phyloP scores from a whole-genome alignment of 1,140 invertebrate species.

The Heliothis subflexa region DNA sequence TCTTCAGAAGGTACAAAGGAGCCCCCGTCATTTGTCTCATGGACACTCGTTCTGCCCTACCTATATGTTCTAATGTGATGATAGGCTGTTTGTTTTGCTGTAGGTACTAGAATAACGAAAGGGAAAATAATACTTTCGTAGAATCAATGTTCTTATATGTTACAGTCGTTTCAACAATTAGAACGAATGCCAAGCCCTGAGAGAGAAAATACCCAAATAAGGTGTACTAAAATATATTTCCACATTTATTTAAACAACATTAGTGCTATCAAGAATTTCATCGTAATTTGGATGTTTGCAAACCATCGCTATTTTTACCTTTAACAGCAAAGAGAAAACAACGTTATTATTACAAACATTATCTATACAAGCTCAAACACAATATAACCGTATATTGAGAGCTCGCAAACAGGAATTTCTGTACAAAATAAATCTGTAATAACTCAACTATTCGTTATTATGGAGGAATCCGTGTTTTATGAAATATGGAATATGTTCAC shows the following conservation, averaged over 20 bases:
- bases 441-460: constrained; percentile 40
- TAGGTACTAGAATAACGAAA: not conserved
- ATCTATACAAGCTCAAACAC: constrained; percentile 27
- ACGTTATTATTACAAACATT: not conserved
- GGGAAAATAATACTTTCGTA: too few relatives aligned
- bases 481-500: constrained; percentile 41
- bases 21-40: constrained; percentile 34
- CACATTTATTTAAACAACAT: too few relatives aligned
- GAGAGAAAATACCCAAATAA: too few relatives aligned
- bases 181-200: too few relatives aligned
- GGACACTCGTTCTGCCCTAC: not conserved
- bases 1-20: constrained; percentile 55
- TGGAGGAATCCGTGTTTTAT: constrained; percentile 38
- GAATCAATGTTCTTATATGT: too few relatives aligned
- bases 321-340: not conserved
- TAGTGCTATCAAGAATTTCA: not conserved
- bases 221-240: too few relatives aligned
- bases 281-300: constrained; percentile 3
- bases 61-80: constrained; percentile 12
- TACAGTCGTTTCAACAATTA: too few relatives aligned
- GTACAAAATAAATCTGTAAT: constrained; percentile 45
- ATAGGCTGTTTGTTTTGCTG: not conserved
- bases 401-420: constrained; percentile 41
- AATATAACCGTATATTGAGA: constrained; percentile 21
- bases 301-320: constrained; percentile 12